Conservation (phyloP, 2,888 invertebrate genomes). For the Sabellastarte sp. region DNA sequence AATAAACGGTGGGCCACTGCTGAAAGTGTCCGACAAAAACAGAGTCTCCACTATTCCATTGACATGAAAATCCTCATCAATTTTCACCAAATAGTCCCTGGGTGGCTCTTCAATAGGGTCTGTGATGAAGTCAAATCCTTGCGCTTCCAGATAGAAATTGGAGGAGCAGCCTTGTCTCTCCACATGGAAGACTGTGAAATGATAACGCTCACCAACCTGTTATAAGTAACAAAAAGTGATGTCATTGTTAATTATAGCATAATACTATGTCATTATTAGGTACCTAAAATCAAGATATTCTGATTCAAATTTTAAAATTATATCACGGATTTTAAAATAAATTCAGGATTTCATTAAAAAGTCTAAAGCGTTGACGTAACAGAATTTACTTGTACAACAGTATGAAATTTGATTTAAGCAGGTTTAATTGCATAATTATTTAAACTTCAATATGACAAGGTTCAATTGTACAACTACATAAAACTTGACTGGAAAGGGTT, state of each 20-base stretch:
- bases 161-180: constrained; percentile 38
- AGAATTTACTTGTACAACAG: too few relatives aligned
- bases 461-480: too few relatives aligned
- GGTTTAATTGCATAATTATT: too few relatives aligned
- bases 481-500: too few relatives aligned
- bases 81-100: constrained; percentile 36
- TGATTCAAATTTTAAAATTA: background rate
- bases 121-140: constrained; percentile 23
- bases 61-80: constrained; percentile 40
- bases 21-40: constrained; percentile 36
- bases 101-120: constrained; percentile 27
- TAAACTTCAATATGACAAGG: too few relatives aligned
- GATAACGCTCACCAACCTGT: constrained; percentile 28
- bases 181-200: constrained; percentile 39
- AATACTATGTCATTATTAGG: too few relatives aligned
- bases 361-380: too few relatives aligned
- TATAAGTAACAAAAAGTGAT: background rate
- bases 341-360: too few relatives aligned
- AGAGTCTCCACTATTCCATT: constrained; percentile 39
- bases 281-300: background rate
- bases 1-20: constrained; percentile 35
- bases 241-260: too few relatives aligned
- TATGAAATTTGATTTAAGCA: too few relatives aligned
- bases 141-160: constrained; percentile 37
- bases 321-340: background rate